A percentile compares a stretch with the other conserved stretches of the same genome.
phyloP scores from a whole-genome alignment of 2,113 vertebrate genomes.

The Lepus timidus region DNA sequence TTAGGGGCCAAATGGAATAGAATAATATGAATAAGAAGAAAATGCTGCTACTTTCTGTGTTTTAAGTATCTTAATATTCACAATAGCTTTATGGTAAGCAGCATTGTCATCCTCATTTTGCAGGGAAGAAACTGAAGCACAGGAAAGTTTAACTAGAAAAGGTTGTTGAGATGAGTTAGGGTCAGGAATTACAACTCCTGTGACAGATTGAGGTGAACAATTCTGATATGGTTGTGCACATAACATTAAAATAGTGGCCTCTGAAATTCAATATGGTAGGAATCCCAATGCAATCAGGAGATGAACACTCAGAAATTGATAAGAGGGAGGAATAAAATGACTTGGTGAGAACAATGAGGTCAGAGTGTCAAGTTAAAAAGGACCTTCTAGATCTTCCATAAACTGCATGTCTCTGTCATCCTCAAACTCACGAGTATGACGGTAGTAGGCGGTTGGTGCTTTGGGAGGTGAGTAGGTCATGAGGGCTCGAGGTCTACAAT shows the following conservation, averaged over 20 bases:
- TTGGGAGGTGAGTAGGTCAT: neutral
- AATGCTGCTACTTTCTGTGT: neutral
- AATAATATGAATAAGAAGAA: neutral
- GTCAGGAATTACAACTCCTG: neutral
- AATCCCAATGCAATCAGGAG: neutral
- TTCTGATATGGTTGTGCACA: neutral
- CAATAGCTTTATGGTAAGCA: neutral
- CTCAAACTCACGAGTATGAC: accelerated
- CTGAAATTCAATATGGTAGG: neutral
- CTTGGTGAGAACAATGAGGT: neutral
- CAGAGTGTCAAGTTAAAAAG: neutral
- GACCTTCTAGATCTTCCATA: neutral
- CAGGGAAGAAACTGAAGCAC: neutral
- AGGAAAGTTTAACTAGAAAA: neutral
- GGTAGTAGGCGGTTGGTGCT: neutral
- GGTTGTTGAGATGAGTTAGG: neutral
- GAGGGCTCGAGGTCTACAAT: neutral
- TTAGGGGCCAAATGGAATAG: neutral
- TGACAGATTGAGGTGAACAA: neutral
- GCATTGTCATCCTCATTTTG: neutral
- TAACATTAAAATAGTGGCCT: neutral
- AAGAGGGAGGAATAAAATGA: neutral
- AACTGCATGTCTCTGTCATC: neutral
- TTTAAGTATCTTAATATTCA: neutral
- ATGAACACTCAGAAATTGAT: neutral